A percentile compares a stretch with the other conserved stretches of the same genome.
Conservation (phyloP, 2,113 vertebrate genomes). For the Thamnaconus septentrionalis region DNA sequence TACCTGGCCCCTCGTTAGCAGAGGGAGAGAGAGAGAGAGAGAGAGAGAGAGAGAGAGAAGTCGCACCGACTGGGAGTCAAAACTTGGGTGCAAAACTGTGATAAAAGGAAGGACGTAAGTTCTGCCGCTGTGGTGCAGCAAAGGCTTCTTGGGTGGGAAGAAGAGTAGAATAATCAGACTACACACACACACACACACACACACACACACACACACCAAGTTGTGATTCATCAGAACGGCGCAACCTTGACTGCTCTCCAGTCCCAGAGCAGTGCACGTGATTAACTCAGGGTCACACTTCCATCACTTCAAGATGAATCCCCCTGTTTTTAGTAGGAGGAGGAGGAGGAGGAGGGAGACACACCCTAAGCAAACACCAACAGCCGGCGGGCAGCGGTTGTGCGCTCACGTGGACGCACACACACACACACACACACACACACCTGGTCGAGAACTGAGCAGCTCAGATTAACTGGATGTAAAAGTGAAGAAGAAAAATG, state of each 20-base stretch:
- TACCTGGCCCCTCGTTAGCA: constrained; percentile 51
- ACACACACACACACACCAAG: too few relatives aligned
- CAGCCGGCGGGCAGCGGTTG: constrained; percentile 12
- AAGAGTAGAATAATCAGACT: not conserved
- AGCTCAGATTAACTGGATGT: too few relatives aligned
- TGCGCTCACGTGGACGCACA: constrained; percentile 31
- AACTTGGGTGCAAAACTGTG: constrained; percentile 24
- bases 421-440: not conserved
- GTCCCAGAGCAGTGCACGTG: constrained; percentile 37
- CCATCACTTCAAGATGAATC: constrained; percentile 60
- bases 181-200: too few relatives aligned
- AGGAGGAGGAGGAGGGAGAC: constrained; percentile 43
- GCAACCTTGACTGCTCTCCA: constrained; percentile 61
- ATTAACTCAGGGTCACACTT: constrained; percentile 66
- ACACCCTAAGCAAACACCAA: constrained; percentile 63
- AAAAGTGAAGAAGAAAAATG: too few relatives aligned
- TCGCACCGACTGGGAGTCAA: constrained; percentile 38
- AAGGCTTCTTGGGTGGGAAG: not conserved
- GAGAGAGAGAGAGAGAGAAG: constrained; percentile 45
- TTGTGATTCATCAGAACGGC: constrained; percentile 61
- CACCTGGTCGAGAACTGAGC: not conserved
- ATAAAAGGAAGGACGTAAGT: constrained; percentile 15
- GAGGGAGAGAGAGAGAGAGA: constrained; percentile 44
- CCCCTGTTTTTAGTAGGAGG: not conserved
- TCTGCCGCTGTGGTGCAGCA: too few relatives aligned